Conservation (phyloP, 1,140 invertebrate species). For the Drosophila kurseongensis region DNA sequence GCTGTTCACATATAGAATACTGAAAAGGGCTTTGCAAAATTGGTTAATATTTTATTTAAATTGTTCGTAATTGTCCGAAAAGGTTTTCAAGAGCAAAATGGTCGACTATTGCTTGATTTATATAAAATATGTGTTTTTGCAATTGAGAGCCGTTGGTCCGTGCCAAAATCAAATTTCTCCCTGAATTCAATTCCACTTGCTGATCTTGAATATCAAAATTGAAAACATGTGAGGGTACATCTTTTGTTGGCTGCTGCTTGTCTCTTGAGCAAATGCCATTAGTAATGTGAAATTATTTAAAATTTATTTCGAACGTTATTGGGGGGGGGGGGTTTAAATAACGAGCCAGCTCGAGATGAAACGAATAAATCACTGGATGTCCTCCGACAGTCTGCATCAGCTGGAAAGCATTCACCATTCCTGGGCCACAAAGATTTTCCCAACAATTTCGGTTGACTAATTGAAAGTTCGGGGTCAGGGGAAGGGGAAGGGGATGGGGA, state of each 20-base stretch:
- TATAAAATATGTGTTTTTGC: too few species aligned
- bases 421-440: constrained; percentile 13
- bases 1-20: too few species aligned
- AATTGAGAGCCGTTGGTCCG: too few species aligned
- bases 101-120: too few species aligned
- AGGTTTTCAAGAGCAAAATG: too few species aligned
- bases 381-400: constrained; percentile 43
- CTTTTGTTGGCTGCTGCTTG: neutral
- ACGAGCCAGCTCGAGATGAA: constrained; percentile 30
- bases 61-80: too few species aligned
- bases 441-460: constrained; percentile 50
- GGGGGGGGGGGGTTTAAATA: constrained; percentile 18
- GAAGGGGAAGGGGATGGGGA: too few species aligned
- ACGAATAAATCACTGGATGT: constrained; percentile 41
- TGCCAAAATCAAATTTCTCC: too few species aligned
- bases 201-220: neutral
- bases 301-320: constrained; percentile 22
- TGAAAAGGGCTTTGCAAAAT: too few species aligned
- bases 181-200: neutral
- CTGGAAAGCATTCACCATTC: constrained; percentile 11
- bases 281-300: constrained; percentile 42
- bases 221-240: neutral
- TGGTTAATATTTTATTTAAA: too few species aligned
- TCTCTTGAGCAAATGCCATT: constrained; percentile 18
- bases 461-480: constrained; percentile 13